A percentile compares a stretch with the other conserved stretches of the same genome.
Conservation (phyloP, 1,140 invertebrate genomes). For the Aphelenchoides fujianensis region DNA sequence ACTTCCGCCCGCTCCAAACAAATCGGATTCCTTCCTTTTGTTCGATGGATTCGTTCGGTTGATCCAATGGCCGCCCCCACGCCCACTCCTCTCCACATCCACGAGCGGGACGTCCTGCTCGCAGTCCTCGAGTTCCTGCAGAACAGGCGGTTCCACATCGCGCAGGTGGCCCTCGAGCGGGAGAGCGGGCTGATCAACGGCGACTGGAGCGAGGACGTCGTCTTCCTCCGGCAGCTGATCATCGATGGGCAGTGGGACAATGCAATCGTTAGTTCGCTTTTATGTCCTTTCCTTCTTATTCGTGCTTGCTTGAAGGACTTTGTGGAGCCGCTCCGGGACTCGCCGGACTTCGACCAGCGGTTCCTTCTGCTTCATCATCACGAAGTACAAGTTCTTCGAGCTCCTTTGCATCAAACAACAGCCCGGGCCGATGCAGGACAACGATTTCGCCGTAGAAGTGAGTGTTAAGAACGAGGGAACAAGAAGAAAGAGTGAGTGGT, state of each 20-base stretch:
- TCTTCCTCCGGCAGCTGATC: constrained; percentile 86
- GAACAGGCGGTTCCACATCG: constrained; percentile 74
- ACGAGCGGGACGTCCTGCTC: constrained; percentile 85
- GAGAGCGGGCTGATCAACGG: constrained; percentile 93
- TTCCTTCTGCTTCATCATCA: constrained; percentile 79
- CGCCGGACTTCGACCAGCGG: constrained; percentile 71
- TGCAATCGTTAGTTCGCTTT: constrained; percentile 67
- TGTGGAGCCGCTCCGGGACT: constrained; percentile 83
- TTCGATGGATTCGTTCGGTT: background rate
- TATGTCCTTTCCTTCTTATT: background rate
- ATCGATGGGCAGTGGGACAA: constrained; percentile 98
- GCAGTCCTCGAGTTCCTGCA: constrained; percentile 86
- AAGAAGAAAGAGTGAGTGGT: constrained; percentile 20
- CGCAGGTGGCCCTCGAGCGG: constrained; percentile 75
- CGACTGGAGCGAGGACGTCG: constrained; percentile 80
- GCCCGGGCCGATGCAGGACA: constrained; percentile 70
- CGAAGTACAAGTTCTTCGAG: constrained; percentile 89
- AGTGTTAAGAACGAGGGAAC: background rate
- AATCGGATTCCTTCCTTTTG: background rate
- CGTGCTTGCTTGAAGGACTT: constrained; percentile 69
- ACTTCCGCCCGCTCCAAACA: background rate
- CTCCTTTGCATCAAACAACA: constrained; percentile 88
- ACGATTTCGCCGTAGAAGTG: constrained; percentile 82
- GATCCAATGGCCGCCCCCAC: constrained; percentile 1
- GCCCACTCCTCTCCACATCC: constrained; percentile 69